A percentile compares a stretch with the other conserved stretches of the same genome.
Evolutionary conservation across 2,113 vertebrate genomes (phyloP).

Genomic region (Sapayoa aenigma): DNA sequence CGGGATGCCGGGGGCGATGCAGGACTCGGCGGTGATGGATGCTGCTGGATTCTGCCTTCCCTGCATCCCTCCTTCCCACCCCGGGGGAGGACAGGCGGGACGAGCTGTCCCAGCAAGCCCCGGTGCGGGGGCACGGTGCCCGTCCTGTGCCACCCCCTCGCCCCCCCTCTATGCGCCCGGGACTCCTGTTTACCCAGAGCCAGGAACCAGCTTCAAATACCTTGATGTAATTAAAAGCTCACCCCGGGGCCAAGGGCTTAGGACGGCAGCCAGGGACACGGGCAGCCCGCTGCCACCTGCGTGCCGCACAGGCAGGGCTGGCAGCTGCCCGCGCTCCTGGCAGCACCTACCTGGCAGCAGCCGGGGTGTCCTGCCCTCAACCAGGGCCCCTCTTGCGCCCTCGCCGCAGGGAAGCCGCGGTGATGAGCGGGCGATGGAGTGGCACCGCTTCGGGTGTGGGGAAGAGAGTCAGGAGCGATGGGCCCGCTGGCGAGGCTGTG

Average conservation of each 20-base stretch:
- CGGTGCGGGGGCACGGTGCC: neutral
- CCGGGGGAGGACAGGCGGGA: neutral
- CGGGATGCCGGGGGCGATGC: neutral
- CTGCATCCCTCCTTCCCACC: neutral
- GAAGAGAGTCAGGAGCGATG: accelerated
- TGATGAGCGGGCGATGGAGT: neutral
- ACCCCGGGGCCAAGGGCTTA: constrained; percentile 6
- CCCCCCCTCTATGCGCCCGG: neutral
- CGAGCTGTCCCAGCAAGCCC: neutral
- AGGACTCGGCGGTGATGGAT: accelerated
- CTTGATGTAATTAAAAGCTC: constrained; percentile 56
- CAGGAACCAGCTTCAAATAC: constrained; percentile 1
- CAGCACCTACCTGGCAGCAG: neutral
- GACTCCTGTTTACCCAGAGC: constrained; percentile 6
- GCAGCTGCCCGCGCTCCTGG: neutral
- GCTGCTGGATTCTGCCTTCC: neutral
- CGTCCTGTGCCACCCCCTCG: neutral
- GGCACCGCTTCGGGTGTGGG: neutral
- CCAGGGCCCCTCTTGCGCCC: neutral
- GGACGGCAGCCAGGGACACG: constrained; percentile 26
- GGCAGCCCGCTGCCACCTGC: constrained; percentile 3
- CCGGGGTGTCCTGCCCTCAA: neutral
- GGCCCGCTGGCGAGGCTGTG: neutral
- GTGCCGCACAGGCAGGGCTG: neutral
- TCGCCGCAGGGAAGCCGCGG: neutral